Conservation (phyloP, 1,140 invertebrate genomes). For the Cecropterus lyciades region DNA sequence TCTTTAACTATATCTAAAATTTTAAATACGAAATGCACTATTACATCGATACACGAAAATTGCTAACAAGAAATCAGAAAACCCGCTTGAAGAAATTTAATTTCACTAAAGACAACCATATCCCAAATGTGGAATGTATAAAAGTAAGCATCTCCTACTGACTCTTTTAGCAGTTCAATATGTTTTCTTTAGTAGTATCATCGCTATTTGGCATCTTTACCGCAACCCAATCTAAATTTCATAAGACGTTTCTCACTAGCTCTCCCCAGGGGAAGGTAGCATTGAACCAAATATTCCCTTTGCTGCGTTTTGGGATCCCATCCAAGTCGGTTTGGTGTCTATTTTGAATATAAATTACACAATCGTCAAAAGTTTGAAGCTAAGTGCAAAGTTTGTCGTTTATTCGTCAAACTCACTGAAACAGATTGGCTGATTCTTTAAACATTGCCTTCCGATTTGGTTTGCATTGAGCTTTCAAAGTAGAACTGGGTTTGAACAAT, state of each 20-base stretch:
- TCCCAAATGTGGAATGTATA: neutral
- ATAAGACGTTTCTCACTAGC: slow-evolving; percentile 48
- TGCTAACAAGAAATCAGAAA: too few relatives aligned
- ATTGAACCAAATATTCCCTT: slow-evolving; percentile 48
- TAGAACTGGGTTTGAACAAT: slow-evolving; percentile 7
- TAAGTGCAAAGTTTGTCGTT: slow-evolving; percentile 28
- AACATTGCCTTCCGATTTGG: slow-evolving; percentile 7
- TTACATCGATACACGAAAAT: too few relatives aligned
- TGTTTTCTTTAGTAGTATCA: slow-evolving; percentile 34
- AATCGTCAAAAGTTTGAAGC: slow-evolving; percentile 59
- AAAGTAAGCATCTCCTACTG: slow-evolving; percentile 2
- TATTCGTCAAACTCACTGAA: slow-evolving; percentile 16
- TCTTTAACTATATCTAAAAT: too few relatives aligned
- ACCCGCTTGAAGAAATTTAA: too few relatives aligned
- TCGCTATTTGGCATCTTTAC: slow-evolving; percentile 39
- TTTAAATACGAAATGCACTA: too few relatives aligned
- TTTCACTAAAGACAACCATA: too few relatives aligned
- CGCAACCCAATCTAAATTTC: slow-evolving; percentile 60
- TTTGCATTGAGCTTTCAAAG: neutral
- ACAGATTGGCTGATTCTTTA: slow-evolving; percentile 28
- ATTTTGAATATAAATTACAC: slow-evolving; percentile 71
- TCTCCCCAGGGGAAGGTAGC: slow-evolving; percentile 37
- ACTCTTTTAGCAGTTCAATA: slow-evolving; percentile 30
- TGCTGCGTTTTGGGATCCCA: slow-evolving; percentile 41
- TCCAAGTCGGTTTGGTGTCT: slow-evolving; percentile 45